Percentiles rank a stretch among this genome's conserved stretches.
Evolutionary conservation across 1,140 invertebrate species (phyloP).

Genomic region (Meloidogyne chitwoodi): DNA sequence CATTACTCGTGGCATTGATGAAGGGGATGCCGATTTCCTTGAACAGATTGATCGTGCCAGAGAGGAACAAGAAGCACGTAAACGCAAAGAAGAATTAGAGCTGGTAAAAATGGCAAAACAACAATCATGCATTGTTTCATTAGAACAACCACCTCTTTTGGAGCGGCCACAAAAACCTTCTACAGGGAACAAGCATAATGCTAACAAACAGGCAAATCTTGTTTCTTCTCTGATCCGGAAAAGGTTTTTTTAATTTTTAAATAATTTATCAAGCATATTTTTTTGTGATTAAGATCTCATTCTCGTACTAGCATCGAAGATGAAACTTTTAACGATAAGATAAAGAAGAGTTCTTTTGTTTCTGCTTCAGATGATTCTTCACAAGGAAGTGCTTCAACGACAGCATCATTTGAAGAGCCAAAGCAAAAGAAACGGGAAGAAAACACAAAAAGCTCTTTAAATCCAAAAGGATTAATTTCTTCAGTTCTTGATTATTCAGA

Average conservation of each 20-base stretch:
- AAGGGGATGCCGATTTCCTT: conserved; percentile 12
- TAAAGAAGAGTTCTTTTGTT: neutral
- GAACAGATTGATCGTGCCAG: neutral
- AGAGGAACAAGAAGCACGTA: neutral
- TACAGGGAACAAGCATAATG: neutral
- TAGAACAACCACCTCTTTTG: conserved; percentile 3
- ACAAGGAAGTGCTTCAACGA: neutral
- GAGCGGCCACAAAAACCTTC: conserved; percentile 13
- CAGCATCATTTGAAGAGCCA: neutral
- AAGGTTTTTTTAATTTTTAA: conserved; percentile 7
- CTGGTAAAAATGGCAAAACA: neutral
- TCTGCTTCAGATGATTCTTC: neutral
- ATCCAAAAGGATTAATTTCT: neutral
- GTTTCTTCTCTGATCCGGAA: conserved; percentile 6
- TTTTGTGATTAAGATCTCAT: neutral
- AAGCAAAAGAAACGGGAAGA: neutral
- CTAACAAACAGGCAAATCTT: conserved; percentile 1
- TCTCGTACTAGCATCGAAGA: neutral
- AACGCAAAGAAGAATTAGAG: conserved; percentile 11
- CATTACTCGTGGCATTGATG: conserved; percentile 8
- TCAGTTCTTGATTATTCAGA: neutral
- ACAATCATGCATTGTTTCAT: neutral
- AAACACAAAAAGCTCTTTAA: neutral
- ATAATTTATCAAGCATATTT: neutral
- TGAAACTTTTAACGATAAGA: neutral